phyloP scores from a whole-genome alignment of 2,797 vertebrate species.

The Microcaecilia unicolor region DNA sequence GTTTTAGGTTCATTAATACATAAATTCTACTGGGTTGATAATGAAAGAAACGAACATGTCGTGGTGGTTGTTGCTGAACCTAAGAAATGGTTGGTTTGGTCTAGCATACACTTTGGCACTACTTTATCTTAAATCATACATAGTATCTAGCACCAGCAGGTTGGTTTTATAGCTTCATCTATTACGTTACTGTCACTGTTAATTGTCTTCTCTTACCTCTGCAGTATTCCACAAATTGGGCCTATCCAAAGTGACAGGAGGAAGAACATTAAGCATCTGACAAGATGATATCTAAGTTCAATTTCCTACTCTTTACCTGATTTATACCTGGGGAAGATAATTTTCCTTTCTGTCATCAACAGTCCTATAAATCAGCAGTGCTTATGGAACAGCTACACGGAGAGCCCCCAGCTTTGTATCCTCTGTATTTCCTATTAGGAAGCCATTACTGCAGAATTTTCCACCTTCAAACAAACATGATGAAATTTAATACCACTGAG shows the following conservation, averaged over 20 bases:
- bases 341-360: conserved; percentile 99
- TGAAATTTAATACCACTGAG: conserved; percentile 98
- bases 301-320: conserved; percentile 99
- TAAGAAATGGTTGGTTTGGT: conserved; percentile 72
- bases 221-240: conserved; percentile 99
- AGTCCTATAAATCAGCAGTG: conserved; percentile 99
- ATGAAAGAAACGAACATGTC: conserved; percentile 69
- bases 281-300: conserved; percentile 99
- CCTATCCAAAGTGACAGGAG: conserved; percentile 99
- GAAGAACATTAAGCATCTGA: conserved; percentile 99
- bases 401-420: conserved; percentile 88
- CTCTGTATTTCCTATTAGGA: conserved; percentile 98
- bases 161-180: conserved; percentile 99
- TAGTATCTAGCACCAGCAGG: conserved; percentile 93
- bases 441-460: conserved; percentile 98
- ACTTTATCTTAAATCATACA: conserved; percentile 98
- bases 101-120: conserved; percentile 81
- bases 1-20: conserved; percentile 70
- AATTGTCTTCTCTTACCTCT: conserved; percentile 99
- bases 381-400: conserved; percentile 91
- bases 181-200: conserved; percentile 99
- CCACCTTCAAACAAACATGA: conserved; percentile 99
- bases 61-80: conserved; percentile 63
- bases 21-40: conserved; percentile 65
- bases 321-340: conserved; percentile 99